Percentiles rank a stretch among this genome's conserved stretches.
phyloP scores from a whole-genome alignment of 1,140 invertebrate species.

The Drosophila rhopaloa region DNA sequence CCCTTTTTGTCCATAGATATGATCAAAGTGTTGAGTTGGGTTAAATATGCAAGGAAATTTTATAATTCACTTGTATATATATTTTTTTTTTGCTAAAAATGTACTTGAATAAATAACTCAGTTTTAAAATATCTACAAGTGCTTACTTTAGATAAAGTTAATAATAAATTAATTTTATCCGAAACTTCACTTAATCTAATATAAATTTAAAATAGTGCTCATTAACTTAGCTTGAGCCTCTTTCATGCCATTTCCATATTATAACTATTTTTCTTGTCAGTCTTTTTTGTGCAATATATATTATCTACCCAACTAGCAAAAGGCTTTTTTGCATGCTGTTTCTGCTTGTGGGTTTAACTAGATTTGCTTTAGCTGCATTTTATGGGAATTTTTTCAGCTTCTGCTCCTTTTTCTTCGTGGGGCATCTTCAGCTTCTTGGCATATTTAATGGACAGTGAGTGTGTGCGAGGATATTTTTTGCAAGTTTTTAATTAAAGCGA shows the following conservation, averaged over 20 bases:
- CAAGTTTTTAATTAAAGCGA: constrained; percentile 82
- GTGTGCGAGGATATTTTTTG: constrained; percentile 44
- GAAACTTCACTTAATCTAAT: no score
- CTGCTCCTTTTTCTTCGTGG: constrained; percentile 16
- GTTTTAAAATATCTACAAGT: no score
- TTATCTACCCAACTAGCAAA: constrained; percentile 4
- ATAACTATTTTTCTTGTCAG: constrained; percentile 23
- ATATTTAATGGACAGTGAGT: constrained; percentile 69
- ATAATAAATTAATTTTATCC: no score
- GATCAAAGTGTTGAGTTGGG: constrained; percentile 22
- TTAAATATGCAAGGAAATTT: neutral
- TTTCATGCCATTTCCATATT: constrained; percentile 15
- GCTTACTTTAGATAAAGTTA: no score
- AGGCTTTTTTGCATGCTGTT: constrained; percentile 2
- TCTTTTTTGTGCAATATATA: constrained; percentile 3
- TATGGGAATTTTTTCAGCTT: constrained; percentile 46
- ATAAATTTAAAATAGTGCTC: neutral
- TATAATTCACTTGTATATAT: neutral
- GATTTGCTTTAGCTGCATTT: constrained; percentile 70
- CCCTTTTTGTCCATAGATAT: constrained; percentile 23
- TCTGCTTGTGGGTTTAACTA: constrained; percentile 37
- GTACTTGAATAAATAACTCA: neutral
- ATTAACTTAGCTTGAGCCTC: no score
- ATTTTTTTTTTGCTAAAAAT: neutral
- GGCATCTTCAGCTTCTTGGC: constrained; percentile 47